Base-by-base conservation (phyloP, 2,113 vertebrate species). In the Sorex fumeus region DNA sequence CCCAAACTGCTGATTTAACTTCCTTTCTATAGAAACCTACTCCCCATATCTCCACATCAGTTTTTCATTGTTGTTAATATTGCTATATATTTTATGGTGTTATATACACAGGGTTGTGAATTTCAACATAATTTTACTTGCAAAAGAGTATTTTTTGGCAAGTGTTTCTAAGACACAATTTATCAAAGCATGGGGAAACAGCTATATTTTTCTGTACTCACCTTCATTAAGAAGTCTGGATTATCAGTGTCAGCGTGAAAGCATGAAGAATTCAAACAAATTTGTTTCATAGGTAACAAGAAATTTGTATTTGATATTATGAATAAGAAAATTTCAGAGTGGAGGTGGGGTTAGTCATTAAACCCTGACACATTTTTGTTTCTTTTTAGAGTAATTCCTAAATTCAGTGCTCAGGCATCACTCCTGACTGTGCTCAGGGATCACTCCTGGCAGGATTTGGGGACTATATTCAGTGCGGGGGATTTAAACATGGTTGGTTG, bases 81-180 rank as follows among this genome's bases (percentile, higher is more conserved):
- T 57, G 28, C 76, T 88, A 8, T 76, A 60, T 50, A 30, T 82
- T 93, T 92, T 88, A 82, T 72, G 7, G 7, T 84, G 11, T 67
- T 40, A 32, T 19, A 23, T 84, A n/a, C 32, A 72, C 47, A 53
- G 76, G 53, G n/a, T 84, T 95, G 13, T 76, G 34, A 95, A 91
- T 72, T 92, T 84, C 78, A 89, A 45, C 47, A 74, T 16, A 3
- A 77, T 88, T 72, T 70, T 64, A 78, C 34, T 93, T 92, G 32
- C 21, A 32, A 50, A 3, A 8, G 57, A 23, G 6, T 18, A 75
- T 30, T 45, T 91, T 82, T 47, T 91, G 75, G 28, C 32, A 18
- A 34, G 50, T 40, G 57, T 75, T 75, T 32, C n/a, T 77, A 81
- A 64, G 47, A 50, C 47, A 50, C 47, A 50, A 50, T 50, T 50